Evolutionary conservation across 2,888 invertebrate species (phyloP), one percentile per base, ranked within the genome.

Genomic region (Coelopa pilipes): DNA sequence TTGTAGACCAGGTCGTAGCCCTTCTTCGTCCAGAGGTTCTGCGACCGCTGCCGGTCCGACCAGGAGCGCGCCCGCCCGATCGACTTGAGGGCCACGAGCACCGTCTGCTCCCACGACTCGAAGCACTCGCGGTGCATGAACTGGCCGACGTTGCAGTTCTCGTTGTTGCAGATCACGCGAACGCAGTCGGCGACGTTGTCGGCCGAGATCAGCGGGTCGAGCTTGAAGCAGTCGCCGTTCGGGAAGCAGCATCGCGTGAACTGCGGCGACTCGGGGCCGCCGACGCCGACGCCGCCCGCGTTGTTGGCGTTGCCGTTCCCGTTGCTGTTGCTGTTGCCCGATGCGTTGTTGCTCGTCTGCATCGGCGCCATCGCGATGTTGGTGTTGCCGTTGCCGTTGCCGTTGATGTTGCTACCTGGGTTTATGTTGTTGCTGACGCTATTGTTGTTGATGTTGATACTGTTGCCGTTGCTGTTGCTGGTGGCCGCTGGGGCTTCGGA

Each of bases 41-140:
- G 97, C 82, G 94, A 92, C 46, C 97, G 91, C 87, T 98, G 98
- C 74, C 96, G 91, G 86, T 98, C 97, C 53, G 96, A 96, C 98
- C 98, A 98, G 79, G 95, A 95, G 24, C 97, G 90, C 4, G 97
- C 97, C 50, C 97, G 89, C 68, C 97, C 96, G 88, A 96, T 96
- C 50, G 95, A 93, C 87, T 96, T 95, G 76, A 98, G 90, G 84
- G 95, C 96, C 70, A 94, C 93, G 79, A 98, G 90, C 74, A 98
- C 94, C 53, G 93, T 91, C 87, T 93, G 93, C 88, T 98, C 97
- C 96, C 97, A 98, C 81, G 93, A 92, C 80, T 96, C 96, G 89
- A 98, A 98, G 88, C 98, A 98, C 87, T 95, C 95, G 80, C 94
- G 92, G 90, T 98, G 98, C 98, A 98, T 98, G 87, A 93, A 97